phyloP scores from a whole-genome alignment of 1,140 invertebrate genomes.

The Zaprionus capensis region DNA sequence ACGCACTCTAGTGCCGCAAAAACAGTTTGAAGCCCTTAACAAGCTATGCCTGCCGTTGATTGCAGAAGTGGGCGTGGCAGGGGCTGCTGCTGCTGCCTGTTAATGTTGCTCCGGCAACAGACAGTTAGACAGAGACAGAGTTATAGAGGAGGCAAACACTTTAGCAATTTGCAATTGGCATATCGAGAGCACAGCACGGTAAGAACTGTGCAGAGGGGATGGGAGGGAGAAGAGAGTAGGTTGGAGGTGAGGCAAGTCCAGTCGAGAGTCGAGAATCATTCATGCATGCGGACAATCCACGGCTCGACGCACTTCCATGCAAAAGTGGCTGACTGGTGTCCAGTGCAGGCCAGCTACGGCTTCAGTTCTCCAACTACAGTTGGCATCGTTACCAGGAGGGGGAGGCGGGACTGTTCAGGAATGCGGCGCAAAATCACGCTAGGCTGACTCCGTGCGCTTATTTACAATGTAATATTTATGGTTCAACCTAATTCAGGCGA shows the following conservation, averaged over 20 bases:
- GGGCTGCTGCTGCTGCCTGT: constrained; percentile 21
- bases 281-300: constrained; percentile 68
- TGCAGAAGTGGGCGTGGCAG: background rate
- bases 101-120: constrained; percentile 67
- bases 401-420: background rate
- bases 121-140: background rate
- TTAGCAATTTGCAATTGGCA: constrained; percentile 76
- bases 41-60: constrained; percentile 41
- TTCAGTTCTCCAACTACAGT: constrained; percentile 10
- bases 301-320: constrained; percentile 62
- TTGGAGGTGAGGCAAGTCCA: background rate
- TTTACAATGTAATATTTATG: constrained; percentile 38
- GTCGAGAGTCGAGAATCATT: constrained; percentile 57
- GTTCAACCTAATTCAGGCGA: constrained; percentile 17
- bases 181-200: constrained; percentile 59
- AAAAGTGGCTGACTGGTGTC: constrained; percentile 24
- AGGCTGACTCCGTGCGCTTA: constrained; percentile 34
- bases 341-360: constrained; percentile 22
- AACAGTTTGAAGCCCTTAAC: constrained; percentile 36
- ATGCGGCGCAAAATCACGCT: constrained; percentile 26
- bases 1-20: constrained; percentile 3
- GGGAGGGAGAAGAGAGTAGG: background rate
- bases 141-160: constrained; percentile 39
- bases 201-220: background rate
- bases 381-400: constrained; percentile 27